Conservation (phyloP, 2,888 invertebrate species). For the Drosophila subquinaria region DNA sequence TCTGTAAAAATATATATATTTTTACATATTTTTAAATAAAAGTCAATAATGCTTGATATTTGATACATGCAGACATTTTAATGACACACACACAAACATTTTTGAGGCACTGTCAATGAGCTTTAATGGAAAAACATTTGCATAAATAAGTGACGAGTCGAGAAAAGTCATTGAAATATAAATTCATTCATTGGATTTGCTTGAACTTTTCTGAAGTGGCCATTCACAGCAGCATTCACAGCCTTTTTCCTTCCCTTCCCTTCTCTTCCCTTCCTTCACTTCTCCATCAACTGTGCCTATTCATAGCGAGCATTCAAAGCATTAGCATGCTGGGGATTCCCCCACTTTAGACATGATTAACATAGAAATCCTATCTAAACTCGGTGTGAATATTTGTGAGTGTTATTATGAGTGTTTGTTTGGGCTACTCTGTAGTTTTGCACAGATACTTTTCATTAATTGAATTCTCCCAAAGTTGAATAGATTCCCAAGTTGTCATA, state of each 20-base stretch:
- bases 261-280: neutral
- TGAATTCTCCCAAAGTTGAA: constrained; percentile 57
- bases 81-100: neutral
- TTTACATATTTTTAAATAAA: neutral
- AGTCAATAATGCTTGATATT: neutral
- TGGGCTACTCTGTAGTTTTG: constrained; percentile 20
- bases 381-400: constrained; percentile 1
- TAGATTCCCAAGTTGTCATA: constrained; percentile 7
- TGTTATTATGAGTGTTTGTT: constrained; percentile 31
- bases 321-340: constrained; percentile 7
- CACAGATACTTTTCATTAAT: constrained; percentile 62
- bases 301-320: constrained; percentile 14
- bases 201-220: constrained; percentile 39
- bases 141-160: constrained; percentile 40
- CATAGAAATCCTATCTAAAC: constrained; percentile 19
- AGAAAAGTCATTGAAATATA: constrained; percentile 43
- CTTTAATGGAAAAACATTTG: constrained; percentile 31
- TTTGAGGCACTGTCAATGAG: constrained; percentile 10
- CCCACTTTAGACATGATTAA: constrained; percentile 29
- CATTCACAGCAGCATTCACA: constrained; percentile 19
- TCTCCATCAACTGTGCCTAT: constrained; percentile 24
- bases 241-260: neutral
- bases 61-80: too few species aligned
- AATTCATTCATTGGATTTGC: constrained; percentile 44
- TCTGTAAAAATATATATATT: too few species aligned